Base-by-base conservation (phyloP, 2,113 vertebrate genomes). In the Collichthys lucidus region DNA sequence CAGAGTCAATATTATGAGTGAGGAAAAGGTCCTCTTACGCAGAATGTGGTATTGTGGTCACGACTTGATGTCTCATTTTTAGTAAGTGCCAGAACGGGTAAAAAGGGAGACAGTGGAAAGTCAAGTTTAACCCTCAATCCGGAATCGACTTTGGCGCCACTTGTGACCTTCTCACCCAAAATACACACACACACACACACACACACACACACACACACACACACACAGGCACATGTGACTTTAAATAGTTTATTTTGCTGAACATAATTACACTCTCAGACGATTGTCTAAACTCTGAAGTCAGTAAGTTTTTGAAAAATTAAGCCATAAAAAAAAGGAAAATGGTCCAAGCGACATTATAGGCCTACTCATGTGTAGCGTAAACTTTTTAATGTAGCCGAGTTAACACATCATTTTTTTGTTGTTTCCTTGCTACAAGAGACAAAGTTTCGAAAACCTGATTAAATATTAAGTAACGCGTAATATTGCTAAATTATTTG, bases 1-100 rank as follows among this genome's bases (percentile, higher is more conserved):
- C 93, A 92, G 86, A 91, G 89, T 93, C 85, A 94, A 93, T 94
- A 92, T 94, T 94, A 90, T 91, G 92, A 92, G 88, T 82, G 81
- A 77, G 82, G 55, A 88, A 92, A 89, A 82, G 74, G 82, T 88
- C 68, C 86, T 87, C 83, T 90, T 90, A 82, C 82, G 85, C 84
- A 92, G 86, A 93, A 88, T 76, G 93, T 77, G 85, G 86, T 90
- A 85, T 89, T 92, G 92, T 89, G 91, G 92, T 89, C 81, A 79
- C 75, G 65, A 66, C 85, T 87, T 44, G 50, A 74, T 83, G 87
- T 83, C 85, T 88, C 78, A 82, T n/a, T 84, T 46, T 24, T 9
- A 64, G 61, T 73, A 52, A 81, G 80, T 80, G 82, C 81, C 79
- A 84, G 67, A 44, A 74, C 26, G 57, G 82, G 56, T 80, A 52